Base-by-base conservation (phyloP, 2,113 vertebrate species). In the Ophiodon elongatus region DNA sequence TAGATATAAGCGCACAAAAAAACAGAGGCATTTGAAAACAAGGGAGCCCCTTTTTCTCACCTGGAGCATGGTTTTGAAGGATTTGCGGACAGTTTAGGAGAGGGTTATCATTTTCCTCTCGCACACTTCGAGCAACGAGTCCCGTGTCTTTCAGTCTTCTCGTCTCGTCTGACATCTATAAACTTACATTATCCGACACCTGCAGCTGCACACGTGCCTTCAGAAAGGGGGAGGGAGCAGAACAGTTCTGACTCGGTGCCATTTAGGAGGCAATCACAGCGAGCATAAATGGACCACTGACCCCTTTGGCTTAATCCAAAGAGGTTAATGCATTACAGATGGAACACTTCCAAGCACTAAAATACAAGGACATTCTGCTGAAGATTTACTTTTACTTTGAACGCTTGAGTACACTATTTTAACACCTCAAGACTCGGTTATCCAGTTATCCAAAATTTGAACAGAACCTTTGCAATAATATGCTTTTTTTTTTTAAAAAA, bases 301-400 rank as follows among this genome's bases (percentile, higher is more conserved):
- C 79, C 80, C 77, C 68, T 85, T 78, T 67, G 82, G 76, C 76
- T 90, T 88, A 83, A 90, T 88, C 85, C 86, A 75, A 45, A 47
- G 79, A 90, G 86, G 88, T 89, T 88, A 91, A 83, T 90, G 81
- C 81, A 82, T 89, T 82, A 76, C 77, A 91, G 73, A 88, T 88
- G 80, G 76, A 85, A 69, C 73, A 73, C 25, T 79, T 85, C 80
- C 80, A 76, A 83, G 64, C 57, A 68, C 45, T 82, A 81, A 82
- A 90, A 78, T 50, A 64, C 63, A 70, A 86, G 78, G 81, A 70
- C 60, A 82, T 50, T 64, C 27, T 8, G 9, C 9, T 63, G n/a
- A 76, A 85, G 70, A 81, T 79, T 83, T 79, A 29, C 45, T 86
- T 84, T 73, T 41, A 77, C 80, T 85, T 60, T 66, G 11, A 85